phyloP scores from a whole-genome alignment of 2,797 vertebrate genomes.

The Pygocentrus nattereri region DNA sequence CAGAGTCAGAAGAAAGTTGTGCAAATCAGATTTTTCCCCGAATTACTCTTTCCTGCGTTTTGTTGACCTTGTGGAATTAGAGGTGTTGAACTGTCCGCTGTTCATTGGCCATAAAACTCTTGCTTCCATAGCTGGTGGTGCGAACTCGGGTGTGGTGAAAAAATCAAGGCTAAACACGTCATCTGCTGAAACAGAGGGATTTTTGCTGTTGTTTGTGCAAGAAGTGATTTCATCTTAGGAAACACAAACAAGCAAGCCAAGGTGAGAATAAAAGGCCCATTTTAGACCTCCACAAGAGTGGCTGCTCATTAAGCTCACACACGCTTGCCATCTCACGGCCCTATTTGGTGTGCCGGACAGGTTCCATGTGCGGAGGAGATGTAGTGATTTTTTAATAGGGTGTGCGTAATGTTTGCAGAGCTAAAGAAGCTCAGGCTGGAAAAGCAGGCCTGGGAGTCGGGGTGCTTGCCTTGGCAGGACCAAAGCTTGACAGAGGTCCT shows the following conservation, averaged over 20 bases:
- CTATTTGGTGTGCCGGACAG: constrained; percentile 28
- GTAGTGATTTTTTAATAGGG: constrained; percentile 42
- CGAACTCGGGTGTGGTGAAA: no score
- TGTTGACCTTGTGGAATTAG: not conserved
- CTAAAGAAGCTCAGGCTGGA: constrained; percentile 5
- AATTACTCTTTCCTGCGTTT: no score
- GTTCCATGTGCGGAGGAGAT: constrained; percentile 12
- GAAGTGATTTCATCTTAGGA: constrained; percentile 26
- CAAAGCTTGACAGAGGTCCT: constrained; percentile 13
- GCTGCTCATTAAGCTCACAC: constrained; percentile 30
- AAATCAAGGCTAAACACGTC: not conserved
- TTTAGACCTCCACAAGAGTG: constrained; percentile 23
- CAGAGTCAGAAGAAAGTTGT: no score
- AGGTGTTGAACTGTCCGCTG: not conserved
- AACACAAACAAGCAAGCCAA: constrained; percentile 37
- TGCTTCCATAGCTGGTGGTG: not conserved
- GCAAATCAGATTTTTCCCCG: no score
- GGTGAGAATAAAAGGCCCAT: constrained; percentile 44
- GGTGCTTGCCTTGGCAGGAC: constrained; percentile 20
- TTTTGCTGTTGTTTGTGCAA: constrained; percentile 41
- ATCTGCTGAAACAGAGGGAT: not conserved
- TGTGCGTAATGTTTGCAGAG: constrained; percentile 48
- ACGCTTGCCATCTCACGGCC: constrained; percentile 9
- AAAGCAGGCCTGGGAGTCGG: constrained; percentile 15
- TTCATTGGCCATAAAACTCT: not conserved